These are phyloP conservation scores for Stigmatopora argus DNA, from an alignment of 2,113 vertebrate species.

Conservation along the genomic window DNA sequence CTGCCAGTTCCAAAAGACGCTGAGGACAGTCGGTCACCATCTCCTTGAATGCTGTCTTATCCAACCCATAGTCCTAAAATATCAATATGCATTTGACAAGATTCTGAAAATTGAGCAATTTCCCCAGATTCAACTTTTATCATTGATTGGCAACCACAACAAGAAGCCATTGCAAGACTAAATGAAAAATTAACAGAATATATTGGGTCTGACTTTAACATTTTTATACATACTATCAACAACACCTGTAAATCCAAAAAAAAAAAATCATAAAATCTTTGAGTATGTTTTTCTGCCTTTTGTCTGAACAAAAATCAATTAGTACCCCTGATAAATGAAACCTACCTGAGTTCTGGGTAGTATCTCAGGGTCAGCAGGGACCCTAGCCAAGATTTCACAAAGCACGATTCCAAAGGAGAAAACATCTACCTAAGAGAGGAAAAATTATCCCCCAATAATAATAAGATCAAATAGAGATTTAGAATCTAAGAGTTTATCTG, in stretches of 20 bases:
- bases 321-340: neutral
- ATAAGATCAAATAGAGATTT: too few species aligned
- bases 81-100: neutral
- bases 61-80: conserved; percentile 79
- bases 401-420: conserved; percentile 87
- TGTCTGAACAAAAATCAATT: neutral
- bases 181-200: too few species aligned
- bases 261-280: neutral
- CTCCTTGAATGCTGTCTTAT: conserved; percentile 71
- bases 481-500: neutral
- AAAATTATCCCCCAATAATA: neutral
- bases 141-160: too few species aligned
- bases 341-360: conserved; percentile 80
- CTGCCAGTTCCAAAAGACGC: conserved; percentile 71
- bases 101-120: neutral
- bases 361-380: conserved; percentile 82
- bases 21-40: conserved; percentile 75
- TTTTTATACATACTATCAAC: neutral
- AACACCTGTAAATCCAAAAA: neutral
- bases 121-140: too few species aligned
- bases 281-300: neutral
- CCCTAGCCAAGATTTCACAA: conserved; percentile 81
- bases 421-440: conserved; percentile 76
- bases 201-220: too few species aligned
- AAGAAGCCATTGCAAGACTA: too few species aligned